phyloP scores from a whole-genome alignment of 64 coral and sea anemone genomes.

The Catalaphyllia jardinei region DNA sequence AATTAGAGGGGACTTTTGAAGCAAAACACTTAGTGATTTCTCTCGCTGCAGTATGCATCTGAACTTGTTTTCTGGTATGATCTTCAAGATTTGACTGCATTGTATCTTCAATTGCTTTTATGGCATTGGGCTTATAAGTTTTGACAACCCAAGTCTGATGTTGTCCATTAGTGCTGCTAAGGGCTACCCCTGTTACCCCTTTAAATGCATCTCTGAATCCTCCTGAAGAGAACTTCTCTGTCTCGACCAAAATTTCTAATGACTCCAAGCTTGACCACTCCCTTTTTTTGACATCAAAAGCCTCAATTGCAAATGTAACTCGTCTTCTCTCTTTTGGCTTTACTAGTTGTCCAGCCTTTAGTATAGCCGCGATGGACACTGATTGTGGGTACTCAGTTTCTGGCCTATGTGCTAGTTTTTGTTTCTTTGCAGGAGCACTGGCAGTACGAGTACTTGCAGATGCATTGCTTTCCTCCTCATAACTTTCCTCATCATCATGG shows the following conservation, averaged over 20 bases:
- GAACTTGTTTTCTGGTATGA: conserved; percentile 76
- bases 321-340: conserved; percentile 51
- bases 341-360: conserved; percentile 74
- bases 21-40: conserved; percentile 70
- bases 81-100: conserved; percentile 66
- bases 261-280: conserved; percentile 37
- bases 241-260: conserved; percentile 46
- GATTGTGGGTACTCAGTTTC: conserved; percentile 67
- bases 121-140: conserved; percentile 69
- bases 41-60: conserved; percentile 75
- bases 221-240: conserved; percentile 67
- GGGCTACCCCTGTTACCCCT: no score
- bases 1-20: conserved; percentile 52
- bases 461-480: neutral
- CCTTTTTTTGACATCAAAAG: conserved; percentile 64
- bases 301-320: conserved; percentile 42
- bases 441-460: neutral
- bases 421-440: neutral
- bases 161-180: no score
- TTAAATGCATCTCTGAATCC: conserved; percentile 50
- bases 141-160: conserved; percentile 64
- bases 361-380: conserved; percentile 59
- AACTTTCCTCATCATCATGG: conserved; percentile 1
- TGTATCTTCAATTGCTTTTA: conserved; percentile 44
- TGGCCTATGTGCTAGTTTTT: conserved; percentile 32